A percentile compares a stretch with the other conserved stretches of the same genome.
Evolutionary conservation across 2,797 vertebrate species (phyloP).

Genomic region (Pogonophryne albipinna): DNA sequence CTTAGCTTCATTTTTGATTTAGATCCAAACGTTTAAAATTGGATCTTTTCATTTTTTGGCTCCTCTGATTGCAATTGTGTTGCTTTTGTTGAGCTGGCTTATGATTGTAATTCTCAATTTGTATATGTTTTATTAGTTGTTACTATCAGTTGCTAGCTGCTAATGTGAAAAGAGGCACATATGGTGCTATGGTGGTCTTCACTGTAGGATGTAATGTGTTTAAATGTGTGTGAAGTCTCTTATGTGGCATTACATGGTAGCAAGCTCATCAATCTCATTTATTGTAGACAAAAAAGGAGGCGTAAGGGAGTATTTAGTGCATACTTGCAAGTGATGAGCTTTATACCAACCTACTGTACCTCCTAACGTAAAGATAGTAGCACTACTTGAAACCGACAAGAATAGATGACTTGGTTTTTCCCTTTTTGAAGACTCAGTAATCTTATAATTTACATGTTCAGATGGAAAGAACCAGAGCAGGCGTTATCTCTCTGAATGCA

Average conservation of each 20-base stretch:
- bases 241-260: slow-evolving; percentile 18
- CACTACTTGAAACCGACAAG: background rate
- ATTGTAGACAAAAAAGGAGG: slow-evolving; percentile 25
- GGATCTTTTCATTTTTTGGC: background rate
- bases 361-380: slow-evolving; percentile 7
- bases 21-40: background rate
- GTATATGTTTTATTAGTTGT: background rate
- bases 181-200: background rate
- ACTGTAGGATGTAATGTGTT: slow-evolving; percentile 12
- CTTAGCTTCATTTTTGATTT: background rate
- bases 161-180: background rate
- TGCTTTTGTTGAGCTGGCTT: background rate
- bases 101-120: background rate
- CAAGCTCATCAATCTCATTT: slow-evolving; percentile 54
- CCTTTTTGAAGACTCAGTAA: background rate
- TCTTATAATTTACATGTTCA: background rate
- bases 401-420: background rate
- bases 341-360: background rate
- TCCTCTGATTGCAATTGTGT: background rate
- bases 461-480: background rate
- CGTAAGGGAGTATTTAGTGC: slow-evolving; percentile 40
- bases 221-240: slow-evolving; percentile 18
- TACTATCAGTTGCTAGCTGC: background rate
- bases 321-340: slow-evolving; percentile 16
- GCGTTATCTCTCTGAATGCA: background rate